These are phyloP conservation scores for Phymanthus crucifer DNA, from an alignment of 92 coral and sea anemone species.

Conservation along the genomic window DNA sequence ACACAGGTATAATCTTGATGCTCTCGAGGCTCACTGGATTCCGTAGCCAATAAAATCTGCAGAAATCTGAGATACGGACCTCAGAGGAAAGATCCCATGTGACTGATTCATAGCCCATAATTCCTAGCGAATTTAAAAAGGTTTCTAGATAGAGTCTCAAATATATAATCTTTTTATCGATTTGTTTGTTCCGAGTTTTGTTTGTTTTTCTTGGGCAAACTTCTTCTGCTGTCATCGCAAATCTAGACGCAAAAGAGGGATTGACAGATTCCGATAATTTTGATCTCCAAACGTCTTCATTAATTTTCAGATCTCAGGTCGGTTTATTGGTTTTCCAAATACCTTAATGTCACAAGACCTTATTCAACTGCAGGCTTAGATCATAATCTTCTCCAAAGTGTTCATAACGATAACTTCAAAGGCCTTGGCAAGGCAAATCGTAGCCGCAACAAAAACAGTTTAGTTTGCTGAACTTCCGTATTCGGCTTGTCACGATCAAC, in stretches of 20 bases:
- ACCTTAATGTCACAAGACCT: background rate
- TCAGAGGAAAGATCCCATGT: background rate
- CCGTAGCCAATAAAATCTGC: background rate
- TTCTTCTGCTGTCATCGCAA: background rate
- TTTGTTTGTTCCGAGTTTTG: slow-evolving; percentile 4
- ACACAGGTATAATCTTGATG: background rate
- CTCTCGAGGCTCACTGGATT: background rate
- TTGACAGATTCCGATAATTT: background rate
- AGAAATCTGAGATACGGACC: background rate
- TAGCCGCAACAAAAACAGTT: slow-evolving; percentile 6
- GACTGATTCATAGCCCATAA: background rate
- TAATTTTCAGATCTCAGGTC: background rate
- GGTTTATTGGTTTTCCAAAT: slow-evolving; percentile 5
- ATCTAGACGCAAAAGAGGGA: background rate
- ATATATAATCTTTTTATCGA: background rate
- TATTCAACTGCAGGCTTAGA: background rate
- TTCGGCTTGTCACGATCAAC: background rate
- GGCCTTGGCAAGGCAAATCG: background rate
- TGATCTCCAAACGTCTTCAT: background rate
- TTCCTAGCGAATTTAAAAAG: background rate
- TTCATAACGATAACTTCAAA: background rate
- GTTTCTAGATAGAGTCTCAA: background rate
- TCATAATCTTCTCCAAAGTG: background rate
- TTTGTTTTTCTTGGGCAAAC: background rate
- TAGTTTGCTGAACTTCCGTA: background rate